Evolutionary conservation across 1,140 invertebrate species (phyloP), one percentile per base, ranked within the genome.

Genomic region (Heliconius congener): DNA sequence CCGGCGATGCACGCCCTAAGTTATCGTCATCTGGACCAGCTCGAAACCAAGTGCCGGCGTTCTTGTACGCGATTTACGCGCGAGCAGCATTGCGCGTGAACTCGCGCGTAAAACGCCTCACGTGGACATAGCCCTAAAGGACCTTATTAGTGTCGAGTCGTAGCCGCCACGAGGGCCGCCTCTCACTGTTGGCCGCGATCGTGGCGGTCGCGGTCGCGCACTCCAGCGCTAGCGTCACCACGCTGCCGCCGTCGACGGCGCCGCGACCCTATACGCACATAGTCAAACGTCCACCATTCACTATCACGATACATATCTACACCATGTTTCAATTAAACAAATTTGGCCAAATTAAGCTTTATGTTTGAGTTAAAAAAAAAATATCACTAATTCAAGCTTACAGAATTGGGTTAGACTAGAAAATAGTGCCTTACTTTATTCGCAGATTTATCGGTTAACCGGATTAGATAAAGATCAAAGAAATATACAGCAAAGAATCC

Each of bases 121-220:
- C 19, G 50, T 19, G 50, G 18, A 52, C 18, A 52, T 16, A 52
- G 50, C 50, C 50, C 50, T 52, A 52, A 19, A 52, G 50, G 95
- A 98, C 97, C 97, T 98, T 98, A 95, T 96, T 98, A 93, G 96
- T 96, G 95, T 98, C 97, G 91, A 98, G 97, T 91, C 97, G 96
- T 84, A 98, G 95, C 91, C 98, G 96, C 98, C 98, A 98, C 83
- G 98, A 98, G 3, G 98, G 98, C 88, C 98, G 96, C 81, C 98
- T 96, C 93, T 98, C 98, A 81, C 88, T 88, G 87, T 87, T 90
- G 71, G 94, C 87, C 77, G 93, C 91, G 83, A 93, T 93, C 75
- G 94, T 94, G 34, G 93, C 91, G 71, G 92, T 93, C 19, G 93
- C 90, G 80, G 90, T 88, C 76, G 90, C 90, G 85, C 84, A 85